Percentiles rank a stretch among this genome's conserved stretches.
Evolutionary conservation across 64 coral and sea anemone genomes (phyloP).

Genomic region (Montipora capricornis): DNA sequence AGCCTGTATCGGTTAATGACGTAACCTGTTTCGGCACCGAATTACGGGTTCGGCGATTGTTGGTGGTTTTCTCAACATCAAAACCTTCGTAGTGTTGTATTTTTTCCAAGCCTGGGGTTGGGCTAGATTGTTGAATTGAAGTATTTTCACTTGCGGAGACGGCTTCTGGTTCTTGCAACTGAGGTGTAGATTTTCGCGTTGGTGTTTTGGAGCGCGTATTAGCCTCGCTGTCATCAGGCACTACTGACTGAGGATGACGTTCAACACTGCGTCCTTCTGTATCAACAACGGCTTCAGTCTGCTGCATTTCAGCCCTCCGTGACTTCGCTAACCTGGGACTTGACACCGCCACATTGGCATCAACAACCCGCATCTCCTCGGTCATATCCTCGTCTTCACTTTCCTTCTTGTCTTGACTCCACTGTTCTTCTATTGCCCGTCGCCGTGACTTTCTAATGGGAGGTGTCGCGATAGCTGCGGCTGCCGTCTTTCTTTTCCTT

Average conservation of each 20-base stretch:
- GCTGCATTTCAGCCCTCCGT: background rate
- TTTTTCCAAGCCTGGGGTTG: background rate
- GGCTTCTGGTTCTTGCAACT: background rate
- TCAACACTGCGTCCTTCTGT: background rate
- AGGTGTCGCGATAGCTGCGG: background rate
- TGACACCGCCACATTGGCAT: background rate
- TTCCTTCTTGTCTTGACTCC: background rate
- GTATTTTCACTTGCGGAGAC: background rate
- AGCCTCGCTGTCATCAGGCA: background rate
- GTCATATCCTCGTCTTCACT: background rate
- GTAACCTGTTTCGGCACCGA: background rate
- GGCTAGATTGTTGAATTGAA: background rate
- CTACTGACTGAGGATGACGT: background rate
- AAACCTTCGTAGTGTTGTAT: background rate
- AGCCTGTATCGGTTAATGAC: background rate
- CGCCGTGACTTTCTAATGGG: background rate
- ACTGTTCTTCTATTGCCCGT: slow-evolving; percentile 7
- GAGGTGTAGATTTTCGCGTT: background rate
- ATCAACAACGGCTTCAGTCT: background rate
- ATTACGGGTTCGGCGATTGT: background rate
- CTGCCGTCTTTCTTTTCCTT: slow-evolving; percentile 12
- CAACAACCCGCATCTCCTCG: background rate
- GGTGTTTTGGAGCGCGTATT: background rate
- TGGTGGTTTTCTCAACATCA: background rate
- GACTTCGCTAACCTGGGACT: background rate